These are phyloP conservation scores for Yponomeuta cagnagella DNA, from an alignment of 2,888 invertebrate species.

Conservation along the genomic window DNA sequence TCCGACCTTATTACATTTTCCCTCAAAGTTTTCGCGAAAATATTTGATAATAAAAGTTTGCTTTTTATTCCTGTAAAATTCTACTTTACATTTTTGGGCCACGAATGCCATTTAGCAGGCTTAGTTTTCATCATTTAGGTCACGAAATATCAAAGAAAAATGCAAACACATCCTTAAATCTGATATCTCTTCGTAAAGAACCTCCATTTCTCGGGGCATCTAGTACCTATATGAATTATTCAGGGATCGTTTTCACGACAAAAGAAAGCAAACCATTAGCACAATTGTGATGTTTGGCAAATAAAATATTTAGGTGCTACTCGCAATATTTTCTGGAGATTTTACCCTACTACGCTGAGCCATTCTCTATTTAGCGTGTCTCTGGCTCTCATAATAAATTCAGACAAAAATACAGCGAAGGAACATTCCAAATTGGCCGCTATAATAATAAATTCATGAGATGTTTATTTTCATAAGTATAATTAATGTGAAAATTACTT, in stretches of 20 bases:
- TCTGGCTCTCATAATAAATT: no score
- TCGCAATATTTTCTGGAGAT: no score
- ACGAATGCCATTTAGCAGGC: not conserved
- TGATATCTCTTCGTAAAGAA: not conserved
- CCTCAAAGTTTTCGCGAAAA: not conserved
- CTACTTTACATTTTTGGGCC: not conserved
- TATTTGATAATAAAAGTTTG: not conserved
- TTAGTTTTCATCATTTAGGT: not conserved
- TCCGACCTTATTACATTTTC: conserved; percentile 13
- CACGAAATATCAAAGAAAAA: not conserved
- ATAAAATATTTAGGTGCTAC: conserved; percentile 2
- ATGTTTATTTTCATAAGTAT: not conserved
- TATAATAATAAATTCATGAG: not conserved
- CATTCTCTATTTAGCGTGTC: no score
- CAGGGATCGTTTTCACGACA: conserved; percentile 5
- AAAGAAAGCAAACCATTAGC: conserved; percentile 13
- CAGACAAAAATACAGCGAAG: not conserved
- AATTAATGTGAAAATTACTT: not conserved
- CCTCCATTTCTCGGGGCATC: not conserved
- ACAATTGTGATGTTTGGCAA: conserved; percentile 8
- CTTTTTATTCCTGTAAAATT: not conserved
- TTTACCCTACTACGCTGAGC: no score
- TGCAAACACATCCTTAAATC: not conserved
- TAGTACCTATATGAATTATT: not conserved
- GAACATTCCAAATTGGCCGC: not conserved